phyloP scores from a whole-genome alignment of 2,113 vertebrate species.

The Motacilla alba region DNA sequence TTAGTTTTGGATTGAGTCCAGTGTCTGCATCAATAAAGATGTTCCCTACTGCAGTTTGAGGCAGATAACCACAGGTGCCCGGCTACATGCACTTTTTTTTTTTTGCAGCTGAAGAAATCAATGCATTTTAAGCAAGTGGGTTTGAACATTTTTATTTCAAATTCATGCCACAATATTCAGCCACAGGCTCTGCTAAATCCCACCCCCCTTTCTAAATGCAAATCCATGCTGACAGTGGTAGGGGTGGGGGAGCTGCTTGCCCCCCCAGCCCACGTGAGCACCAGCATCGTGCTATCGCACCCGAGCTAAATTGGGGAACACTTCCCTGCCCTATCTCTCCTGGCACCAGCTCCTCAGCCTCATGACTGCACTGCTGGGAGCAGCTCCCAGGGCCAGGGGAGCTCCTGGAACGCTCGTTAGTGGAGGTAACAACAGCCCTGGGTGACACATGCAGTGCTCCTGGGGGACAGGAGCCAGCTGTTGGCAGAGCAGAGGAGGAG shows the following conservation, averaged over 20 bases:
- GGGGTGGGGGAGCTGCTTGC: not conserved
- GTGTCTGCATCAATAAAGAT: not conserved
- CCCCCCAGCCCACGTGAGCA: not conserved
- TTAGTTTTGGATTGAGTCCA: not conserved
- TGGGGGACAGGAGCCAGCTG: not conserved
- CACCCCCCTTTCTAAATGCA: not conserved
- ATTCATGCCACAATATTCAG: not conserved
- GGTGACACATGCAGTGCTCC: not conserved
- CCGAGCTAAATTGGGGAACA: not conserved
- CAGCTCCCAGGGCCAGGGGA: not conserved
- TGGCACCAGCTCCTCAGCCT: conserved; percentile 19
- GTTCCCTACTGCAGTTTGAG: not conserved
- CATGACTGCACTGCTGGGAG: not conserved
- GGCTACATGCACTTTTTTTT: not conserved
- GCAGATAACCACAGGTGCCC: not conserved
- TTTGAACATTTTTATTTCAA: not conserved
- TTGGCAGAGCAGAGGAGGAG: not conserved
- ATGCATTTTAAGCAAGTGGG: not conserved
- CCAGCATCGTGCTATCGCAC: accelerated
- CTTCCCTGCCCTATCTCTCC: conserved; percentile 46
- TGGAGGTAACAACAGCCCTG: not conserved
- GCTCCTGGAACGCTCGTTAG: not conserved
- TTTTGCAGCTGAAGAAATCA: not conserved
- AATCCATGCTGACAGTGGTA: accelerated
- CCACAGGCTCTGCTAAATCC: not conserved